Conservation (phyloP, 2,888 invertebrate genomes). For the Hirtodrosophila confusa region DNA sequence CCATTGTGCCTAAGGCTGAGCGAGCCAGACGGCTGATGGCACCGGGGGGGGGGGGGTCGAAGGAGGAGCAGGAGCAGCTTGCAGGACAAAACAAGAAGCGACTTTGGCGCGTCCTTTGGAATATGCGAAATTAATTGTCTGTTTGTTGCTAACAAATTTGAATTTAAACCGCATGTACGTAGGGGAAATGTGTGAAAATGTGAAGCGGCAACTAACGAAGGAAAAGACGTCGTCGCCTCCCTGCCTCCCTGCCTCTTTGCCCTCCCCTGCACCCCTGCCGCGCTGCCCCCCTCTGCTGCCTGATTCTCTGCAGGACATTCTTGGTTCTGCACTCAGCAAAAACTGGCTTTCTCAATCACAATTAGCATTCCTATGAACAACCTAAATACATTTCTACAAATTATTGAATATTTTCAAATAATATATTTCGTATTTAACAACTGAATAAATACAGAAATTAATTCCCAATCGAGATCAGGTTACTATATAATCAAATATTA, state of each 20-base stretch:
- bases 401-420: no score
- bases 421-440: no score
- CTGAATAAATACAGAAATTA: no score
- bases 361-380: no score
- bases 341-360: no score
- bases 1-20: conserved; percentile 47
- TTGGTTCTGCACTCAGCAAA: background rate
- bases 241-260: no score
- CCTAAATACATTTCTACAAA: no score
- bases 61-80: background rate
- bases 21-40: conserved; percentile 9
- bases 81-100: conserved; percentile 44
- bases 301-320: background rate
- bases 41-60: no score
- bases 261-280: background rate
- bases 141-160: conserved; percentile 81
- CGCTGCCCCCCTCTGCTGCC: background rate
- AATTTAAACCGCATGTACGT: conserved; percentile 75
- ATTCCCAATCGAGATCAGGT: no score
- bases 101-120: conserved; percentile 60
- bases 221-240: conserved; percentile 20
- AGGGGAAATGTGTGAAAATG: conserved; percentile 72
- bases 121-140: conserved; percentile 80
- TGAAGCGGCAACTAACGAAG: conserved; percentile 49
- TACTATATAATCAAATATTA: no score